Evolutionary conservation across 2,888 invertebrate genomes (phyloP), one percentile per base, ranked within the genome.

Genomic region (Globia sparganii): DNA sequence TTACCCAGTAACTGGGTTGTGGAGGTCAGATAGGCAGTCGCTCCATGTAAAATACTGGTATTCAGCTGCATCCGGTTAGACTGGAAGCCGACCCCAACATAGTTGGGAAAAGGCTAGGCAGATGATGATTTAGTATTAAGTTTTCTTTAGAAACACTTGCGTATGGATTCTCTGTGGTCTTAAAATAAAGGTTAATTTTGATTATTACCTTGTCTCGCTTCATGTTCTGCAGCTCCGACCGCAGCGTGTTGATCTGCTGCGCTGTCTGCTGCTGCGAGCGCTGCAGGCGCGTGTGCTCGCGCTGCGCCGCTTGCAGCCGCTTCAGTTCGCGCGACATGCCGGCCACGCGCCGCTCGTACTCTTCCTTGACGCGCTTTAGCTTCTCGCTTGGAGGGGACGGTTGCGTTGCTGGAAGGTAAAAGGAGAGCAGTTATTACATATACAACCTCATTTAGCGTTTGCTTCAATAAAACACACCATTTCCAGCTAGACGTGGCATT

Each of bases 221-320:
- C 28, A 99, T 99, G 87, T 98, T 98, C 91, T 97, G 97, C 83
- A 99, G 99, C 88, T 98, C 98, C 13, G 97, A 97, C 89, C 98
- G 98, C 65, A 99, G 95, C 87, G 98, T 98, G 86, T 97, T 96
- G 66, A 99, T 97, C 95, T 99, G 99, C 81, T 98, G 98, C 94
- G 99, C 99, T 91, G 99, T 99, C 91, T 99, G 98, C 84, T 98
- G 97, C 93, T 99, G 99, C 91, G 98, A 98, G 87, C 98, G 97
- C 87, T 99, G 97, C 87, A 99, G 97, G 66, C 98, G 97, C 43
- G 98, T 97, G 94, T 99, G 99, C 91, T 99, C 99, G 83, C 98
- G 98, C 92, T 99, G 98, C 5, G 99, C 99, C 0, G 98, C 97
- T 92, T 99, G 98, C 86, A 71, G 99, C 97, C 98, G 98, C 90